Conservation (phyloP, 2,797 vertebrate species). For the Sebastes baramenuke region DNA sequence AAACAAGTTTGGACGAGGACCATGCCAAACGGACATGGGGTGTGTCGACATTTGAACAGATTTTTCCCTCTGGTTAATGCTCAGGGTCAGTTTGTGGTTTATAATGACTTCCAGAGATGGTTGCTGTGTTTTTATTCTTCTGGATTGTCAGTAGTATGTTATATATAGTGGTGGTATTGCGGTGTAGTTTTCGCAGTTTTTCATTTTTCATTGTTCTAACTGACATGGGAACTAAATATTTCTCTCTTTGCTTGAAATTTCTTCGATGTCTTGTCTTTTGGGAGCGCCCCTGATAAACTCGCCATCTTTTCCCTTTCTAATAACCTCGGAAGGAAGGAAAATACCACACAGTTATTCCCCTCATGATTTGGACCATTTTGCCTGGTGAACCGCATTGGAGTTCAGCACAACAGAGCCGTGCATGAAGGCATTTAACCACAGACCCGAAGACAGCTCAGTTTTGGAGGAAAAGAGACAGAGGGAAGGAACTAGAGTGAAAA, state of each 20-base stretch:
- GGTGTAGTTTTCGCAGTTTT: background rate
- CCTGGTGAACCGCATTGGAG: conserved; percentile 59
- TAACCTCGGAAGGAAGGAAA: conserved; percentile 54
- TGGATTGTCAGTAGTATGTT: background rate
- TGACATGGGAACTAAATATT: background rate
- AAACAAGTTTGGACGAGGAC: conserved; percentile 30
- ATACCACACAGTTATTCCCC: conserved; percentile 55
- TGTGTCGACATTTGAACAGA: background rate
- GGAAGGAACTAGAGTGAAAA: background rate
- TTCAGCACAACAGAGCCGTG: conserved; percentile 52
- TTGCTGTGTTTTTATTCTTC: background rate
- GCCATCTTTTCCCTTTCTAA: conserved; percentile 22
- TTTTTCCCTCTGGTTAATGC: background rate
- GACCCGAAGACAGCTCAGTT: conserved; percentile 39
- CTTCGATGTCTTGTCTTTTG: conserved; percentile 1
- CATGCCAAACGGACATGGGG: conserved; percentile 8
- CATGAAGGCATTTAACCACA: conserved; percentile 70
- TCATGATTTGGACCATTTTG: conserved; percentile 57
- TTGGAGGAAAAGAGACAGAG: conserved; percentile 4
- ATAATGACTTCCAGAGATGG: conserved; percentile 34
- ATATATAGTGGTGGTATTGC: background rate
- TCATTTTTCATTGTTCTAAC: background rate
- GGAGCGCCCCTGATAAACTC: conserved; percentile 16
- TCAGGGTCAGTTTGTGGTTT: conserved; percentile 37
- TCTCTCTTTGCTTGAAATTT: background rate